Conservation (phyloP, 1,140 invertebrate species). For the Melipona quadrifasciata region DNA sequence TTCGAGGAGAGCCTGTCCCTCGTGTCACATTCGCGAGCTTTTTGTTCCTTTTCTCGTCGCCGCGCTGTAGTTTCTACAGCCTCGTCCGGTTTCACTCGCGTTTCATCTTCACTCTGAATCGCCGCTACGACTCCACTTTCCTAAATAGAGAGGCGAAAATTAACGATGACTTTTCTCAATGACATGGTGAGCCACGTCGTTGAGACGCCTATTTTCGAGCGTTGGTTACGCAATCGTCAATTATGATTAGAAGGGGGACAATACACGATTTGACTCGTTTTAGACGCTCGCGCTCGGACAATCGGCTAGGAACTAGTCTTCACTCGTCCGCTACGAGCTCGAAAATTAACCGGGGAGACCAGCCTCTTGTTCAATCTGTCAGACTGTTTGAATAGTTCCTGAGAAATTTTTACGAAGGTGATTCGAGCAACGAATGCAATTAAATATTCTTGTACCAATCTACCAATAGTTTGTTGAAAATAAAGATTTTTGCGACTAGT, state of each 20-base stretch:
- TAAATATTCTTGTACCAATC: background rate
- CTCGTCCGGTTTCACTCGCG: conserved; percentile 30
- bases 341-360: no score
- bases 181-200: background rate
- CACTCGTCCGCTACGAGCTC: background rate
- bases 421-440: background rate
- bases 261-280: background rate
- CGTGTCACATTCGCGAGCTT: background rate
- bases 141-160: conserved; percentile 17
- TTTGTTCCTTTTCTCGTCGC: background rate
- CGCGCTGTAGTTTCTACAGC: conserved; percentile 5
- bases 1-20: background rate
- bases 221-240: conserved; percentile 26
- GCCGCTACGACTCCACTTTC: conserved; percentile 24
- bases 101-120: background rate
- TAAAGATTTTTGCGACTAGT: background rate
- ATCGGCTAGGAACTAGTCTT: background rate
- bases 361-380: no score
- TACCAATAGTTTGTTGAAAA: background rate
- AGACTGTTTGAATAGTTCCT: no score
- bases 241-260: conserved; percentile 30
- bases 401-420: no score
- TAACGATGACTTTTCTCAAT: conserved; percentile 22
- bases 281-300: background rate
- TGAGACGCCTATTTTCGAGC: conserved; percentile 13